Evolutionary conservation across 2,888 invertebrate species (phyloP).

Genomic region (Aphelenchoides bicaudatus): DNA sequence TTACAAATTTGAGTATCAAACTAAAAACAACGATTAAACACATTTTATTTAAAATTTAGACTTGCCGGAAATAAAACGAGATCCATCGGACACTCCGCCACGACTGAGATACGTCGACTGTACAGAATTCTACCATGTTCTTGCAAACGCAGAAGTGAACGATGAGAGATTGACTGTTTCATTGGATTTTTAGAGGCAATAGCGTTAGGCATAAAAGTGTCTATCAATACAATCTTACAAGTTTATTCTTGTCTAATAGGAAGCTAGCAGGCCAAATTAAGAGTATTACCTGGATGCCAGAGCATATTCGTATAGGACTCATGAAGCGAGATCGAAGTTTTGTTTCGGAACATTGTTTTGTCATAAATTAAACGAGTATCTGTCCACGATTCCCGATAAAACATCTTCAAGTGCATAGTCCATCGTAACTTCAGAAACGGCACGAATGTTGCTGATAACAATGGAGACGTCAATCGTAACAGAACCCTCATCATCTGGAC

Average conservation of each 20-base stretch:
- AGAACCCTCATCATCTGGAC: slow-evolving; percentile 52
- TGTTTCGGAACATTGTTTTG: slow-evolving; percentile 48
- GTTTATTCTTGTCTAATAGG: neutral
- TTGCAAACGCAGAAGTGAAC: slow-evolving; percentile 47
- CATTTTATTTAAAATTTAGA: neutral
- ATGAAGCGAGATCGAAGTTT: slow-evolving; percentile 53
- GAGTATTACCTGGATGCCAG: slow-evolving; percentile 43
- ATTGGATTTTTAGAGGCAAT: slow-evolving; percentile 58
- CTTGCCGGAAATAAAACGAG: slow-evolving; percentile 20
- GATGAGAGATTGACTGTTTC: slow-evolving; percentile 55
- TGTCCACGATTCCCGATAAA: slow-evolving; percentile 57
- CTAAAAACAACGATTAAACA: slow-evolving; percentile 37
- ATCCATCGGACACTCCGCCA: slow-evolving; percentile 53
- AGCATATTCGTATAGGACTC: slow-evolving; percentile 57
- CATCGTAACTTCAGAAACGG: slow-evolving; percentile 59
- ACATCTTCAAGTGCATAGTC: slow-evolving; percentile 56
- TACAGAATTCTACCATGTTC: slow-evolving; percentile 48
- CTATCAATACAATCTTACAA: too few relatives aligned
- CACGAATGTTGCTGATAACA: slow-evolving; percentile 55
- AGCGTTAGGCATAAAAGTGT: slow-evolving; percentile 50
- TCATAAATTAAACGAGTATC: slow-evolving; percentile 50
- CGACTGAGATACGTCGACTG: slow-evolving; percentile 50
- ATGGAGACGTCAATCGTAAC: slow-evolving; percentile 51
- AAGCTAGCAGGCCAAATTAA: slow-evolving; percentile 34
- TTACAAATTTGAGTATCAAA: slow-evolving; percentile 58